Conservation (phyloP, 1,140 invertebrate species). For the Musca vetustissima region DNA sequence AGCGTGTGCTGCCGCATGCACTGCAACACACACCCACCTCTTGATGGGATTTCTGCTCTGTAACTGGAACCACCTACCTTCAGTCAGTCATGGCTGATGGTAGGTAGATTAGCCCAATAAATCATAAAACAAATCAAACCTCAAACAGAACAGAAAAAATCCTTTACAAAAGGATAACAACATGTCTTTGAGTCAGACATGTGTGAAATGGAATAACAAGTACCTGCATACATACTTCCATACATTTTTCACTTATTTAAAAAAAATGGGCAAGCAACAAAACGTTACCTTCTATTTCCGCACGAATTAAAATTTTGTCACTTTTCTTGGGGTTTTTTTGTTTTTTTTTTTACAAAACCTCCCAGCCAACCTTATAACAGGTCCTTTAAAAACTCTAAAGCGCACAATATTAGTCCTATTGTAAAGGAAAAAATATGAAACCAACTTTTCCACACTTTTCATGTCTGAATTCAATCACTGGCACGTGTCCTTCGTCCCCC, state of each 20-base stretch:
- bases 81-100: too few relatives aligned
- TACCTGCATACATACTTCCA: neutral
- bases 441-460: conserved; percentile 14
- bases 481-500: too few relatives aligned
- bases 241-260: neutral
- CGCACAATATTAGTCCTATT: conserved; percentile 8
- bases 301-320: conserved; percentile 24
- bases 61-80: too few relatives aligned
- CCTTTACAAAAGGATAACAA: neutral
- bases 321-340: neutral
- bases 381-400: too few relatives aligned
- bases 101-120: neutral
- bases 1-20: too few relatives aligned
- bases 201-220: conserved; percentile 17
- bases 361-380: too few relatives aligned
- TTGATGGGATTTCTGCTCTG: too few relatives aligned
- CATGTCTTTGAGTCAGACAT: neutral
- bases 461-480: conserved; percentile 19
- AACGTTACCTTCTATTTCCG: conserved; percentile 1
- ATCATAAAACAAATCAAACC: conserved; percentile 14
- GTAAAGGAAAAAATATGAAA: neutral
- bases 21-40: too few relatives aligned
- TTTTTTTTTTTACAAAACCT: too few relatives aligned
- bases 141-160: neutral
- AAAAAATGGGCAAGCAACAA: too few relatives aligned